Evolutionary conservation across 2,888 invertebrate genomes (phyloP), one percentile per base, ranked within the genome.

Genomic region (Spicauda simplicius): DNA sequence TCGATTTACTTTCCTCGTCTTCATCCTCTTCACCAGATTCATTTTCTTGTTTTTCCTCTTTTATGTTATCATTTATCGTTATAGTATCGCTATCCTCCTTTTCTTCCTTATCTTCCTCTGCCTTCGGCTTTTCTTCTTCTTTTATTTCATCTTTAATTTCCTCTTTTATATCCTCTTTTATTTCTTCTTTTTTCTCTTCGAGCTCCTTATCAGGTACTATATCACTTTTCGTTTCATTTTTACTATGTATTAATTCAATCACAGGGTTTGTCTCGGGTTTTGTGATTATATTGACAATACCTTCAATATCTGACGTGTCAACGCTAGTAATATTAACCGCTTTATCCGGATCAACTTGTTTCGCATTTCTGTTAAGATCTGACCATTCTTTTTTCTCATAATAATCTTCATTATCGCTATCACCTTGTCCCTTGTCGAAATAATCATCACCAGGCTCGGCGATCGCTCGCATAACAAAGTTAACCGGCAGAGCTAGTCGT

Each of bases 371-470:
- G 55, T 85, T 75, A 11, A 77, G 11, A 68, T 91, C 90, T 0
- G 90, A 85, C 91, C 91, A 91, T 8, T 91, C 92, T 69, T 86
- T 90, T 66, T 86, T 92, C 69, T 92, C 91, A 69, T 74, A 91
- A 72, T 88, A 84, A 68, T 91, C 91, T 11, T 90, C 91, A 68
- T 75, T 75, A 14, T 87, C 87, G 52, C 78, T 76, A 33, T 86
- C 90, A 4, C 86, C 90, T 74, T 81, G 81, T 25, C 83, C 84
- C 74, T 86, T 88, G 0, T 89, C 90, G 53, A 74, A 84, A 58
- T 88, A 87, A 66, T 91, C 89, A 53, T 87, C 90, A 12, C 76
- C 76, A 25, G 86, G 79, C 53, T 87, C 90, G n/a, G 81, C 84
- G 7, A 86, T 83, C 0, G 90, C 81, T 77, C 74, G 84, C 1